A percentile compares a stretch with the other conserved stretches of the same genome.
Evolutionary conservation across 2,113 vertebrate genomes (phyloP).

Genomic region (Emydura subglobosa): DNA sequence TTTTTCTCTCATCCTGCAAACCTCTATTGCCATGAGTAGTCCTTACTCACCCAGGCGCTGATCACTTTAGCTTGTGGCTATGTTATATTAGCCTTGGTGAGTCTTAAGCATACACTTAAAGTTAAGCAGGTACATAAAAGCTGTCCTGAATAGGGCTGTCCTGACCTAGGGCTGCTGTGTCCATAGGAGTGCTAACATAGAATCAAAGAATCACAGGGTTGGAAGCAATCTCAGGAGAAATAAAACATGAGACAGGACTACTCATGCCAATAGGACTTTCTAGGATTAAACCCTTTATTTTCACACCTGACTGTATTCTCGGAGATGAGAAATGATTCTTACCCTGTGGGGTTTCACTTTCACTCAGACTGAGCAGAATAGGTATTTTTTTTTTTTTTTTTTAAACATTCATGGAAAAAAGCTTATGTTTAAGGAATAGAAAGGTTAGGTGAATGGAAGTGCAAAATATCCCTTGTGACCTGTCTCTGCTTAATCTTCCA

Average conservation of each 20-base stretch:
- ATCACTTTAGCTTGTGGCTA: not conserved
- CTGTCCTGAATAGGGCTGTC: conserved; percentile 12
- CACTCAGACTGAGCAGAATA: not conserved
- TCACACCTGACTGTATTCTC: not conserved
- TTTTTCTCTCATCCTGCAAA: not conserved
- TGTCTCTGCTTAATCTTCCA: not conserved
- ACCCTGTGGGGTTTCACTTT: not conserved
- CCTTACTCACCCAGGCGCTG: not conserved
- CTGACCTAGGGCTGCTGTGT: not conserved
- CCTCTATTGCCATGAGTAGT: not conserved
- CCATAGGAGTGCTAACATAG: not conserved
- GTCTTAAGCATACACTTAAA: conserved; percentile 6
- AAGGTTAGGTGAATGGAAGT: not conserved
- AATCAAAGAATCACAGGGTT: too few relatives aligned
- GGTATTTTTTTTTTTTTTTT: not conserved
- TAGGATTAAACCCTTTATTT: conserved; percentile 14
- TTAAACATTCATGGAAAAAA: not conserved
- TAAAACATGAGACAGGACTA: not conserved
- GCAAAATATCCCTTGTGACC: not conserved
- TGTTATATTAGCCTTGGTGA: not conserved
- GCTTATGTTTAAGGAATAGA: not conserved
- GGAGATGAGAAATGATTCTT: not conserved
- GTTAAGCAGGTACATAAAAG: not conserved
- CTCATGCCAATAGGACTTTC: not conserved
- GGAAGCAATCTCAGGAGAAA: too few relatives aligned